phyloP scores from a whole-genome alignment of 1,140 invertebrate species.

The Philopotamus ludificatus region DNA sequence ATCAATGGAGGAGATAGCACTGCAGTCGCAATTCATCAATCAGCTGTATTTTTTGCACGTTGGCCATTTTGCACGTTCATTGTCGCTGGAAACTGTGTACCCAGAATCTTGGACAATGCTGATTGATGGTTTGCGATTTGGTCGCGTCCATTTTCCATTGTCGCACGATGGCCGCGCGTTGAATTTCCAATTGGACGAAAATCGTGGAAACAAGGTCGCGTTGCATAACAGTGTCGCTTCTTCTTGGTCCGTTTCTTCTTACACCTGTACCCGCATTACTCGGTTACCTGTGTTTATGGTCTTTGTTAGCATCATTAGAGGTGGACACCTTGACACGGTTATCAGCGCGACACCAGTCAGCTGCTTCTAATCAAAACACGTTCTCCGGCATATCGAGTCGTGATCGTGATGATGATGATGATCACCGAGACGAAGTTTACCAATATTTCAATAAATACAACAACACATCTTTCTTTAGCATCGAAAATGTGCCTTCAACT shows the following conservation, averaged over 20 bases:
- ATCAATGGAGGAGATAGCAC: no score
- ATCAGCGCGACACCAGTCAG: neutral
- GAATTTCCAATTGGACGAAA: neutral
- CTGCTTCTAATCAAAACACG: slow-evolving; percentile 17
- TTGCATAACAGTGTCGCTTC: slow-evolving; percentile 3
- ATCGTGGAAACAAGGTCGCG: neutral
- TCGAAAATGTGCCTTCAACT: no score
- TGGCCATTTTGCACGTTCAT: no score
- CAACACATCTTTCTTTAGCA: no score
- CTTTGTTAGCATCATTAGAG: slow-evolving; percentile 6
- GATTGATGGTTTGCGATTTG: no score
- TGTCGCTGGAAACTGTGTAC: neutral
- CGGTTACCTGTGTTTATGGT: slow-evolving; percentile 1
- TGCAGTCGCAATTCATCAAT: no score
- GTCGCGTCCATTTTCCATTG: neutral
- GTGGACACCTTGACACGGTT: slow-evolving; percentile 20
- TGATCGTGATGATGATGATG: neutral
- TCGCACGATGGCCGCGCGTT: neutral
- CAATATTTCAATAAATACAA: no score
- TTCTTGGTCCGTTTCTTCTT: no score
- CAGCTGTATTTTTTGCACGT: no score
- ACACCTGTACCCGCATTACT: no score
- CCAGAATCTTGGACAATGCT: neutral
- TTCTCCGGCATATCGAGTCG: neutral
- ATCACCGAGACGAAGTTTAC: slow-evolving; percentile 5